A percentile compares a stretch with the other conserved stretches of the same genome.
phyloP scores from a whole-genome alignment of 2,888 invertebrate genomes.

The Dorcus hopei region DNA sequence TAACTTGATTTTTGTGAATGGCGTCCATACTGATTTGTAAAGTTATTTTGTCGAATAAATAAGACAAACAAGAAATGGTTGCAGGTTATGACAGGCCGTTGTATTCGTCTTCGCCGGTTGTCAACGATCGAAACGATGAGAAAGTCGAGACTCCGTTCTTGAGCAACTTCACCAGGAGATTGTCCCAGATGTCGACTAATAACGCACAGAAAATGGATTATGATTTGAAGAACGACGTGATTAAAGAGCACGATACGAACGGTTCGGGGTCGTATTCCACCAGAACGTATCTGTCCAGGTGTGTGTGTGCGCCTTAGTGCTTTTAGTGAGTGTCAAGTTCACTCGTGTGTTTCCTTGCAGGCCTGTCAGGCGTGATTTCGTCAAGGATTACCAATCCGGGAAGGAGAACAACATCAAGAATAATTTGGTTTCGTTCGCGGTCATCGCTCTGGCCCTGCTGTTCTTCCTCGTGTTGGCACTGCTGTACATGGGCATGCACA shows the following conservation, averaged over 20 bases:
- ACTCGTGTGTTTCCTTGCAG: conserved; percentile 10
- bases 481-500: conserved; percentile 65
- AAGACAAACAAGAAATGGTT: no score
- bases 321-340: background rate
- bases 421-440: conserved; percentile 62
- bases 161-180: conserved; percentile 66
- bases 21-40: no score
- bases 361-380: conserved; percentile 33
- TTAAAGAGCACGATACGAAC: conserved; percentile 47
- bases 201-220: conserved; percentile 31
- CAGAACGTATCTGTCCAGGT: conserved; percentile 26
- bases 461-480: conserved; percentile 66
- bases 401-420: conserved; percentile 56
- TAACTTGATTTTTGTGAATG: no score
- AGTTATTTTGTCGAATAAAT: no score
- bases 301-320: background rate
- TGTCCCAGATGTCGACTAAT: conserved; percentile 47
- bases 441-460: conserved; percentile 59
- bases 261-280: conserved; percentile 27
- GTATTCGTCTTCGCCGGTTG: conserved; percentile 20
- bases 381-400: conserved; percentile 37
- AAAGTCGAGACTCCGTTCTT: conserved; percentile 66
- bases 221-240: conserved; percentile 41
- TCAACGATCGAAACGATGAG: conserved; percentile 22
- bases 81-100: conserved; percentile 34